Conservation (phyloP, 2,113 vertebrate species). For the Centropristis striata region DNA sequence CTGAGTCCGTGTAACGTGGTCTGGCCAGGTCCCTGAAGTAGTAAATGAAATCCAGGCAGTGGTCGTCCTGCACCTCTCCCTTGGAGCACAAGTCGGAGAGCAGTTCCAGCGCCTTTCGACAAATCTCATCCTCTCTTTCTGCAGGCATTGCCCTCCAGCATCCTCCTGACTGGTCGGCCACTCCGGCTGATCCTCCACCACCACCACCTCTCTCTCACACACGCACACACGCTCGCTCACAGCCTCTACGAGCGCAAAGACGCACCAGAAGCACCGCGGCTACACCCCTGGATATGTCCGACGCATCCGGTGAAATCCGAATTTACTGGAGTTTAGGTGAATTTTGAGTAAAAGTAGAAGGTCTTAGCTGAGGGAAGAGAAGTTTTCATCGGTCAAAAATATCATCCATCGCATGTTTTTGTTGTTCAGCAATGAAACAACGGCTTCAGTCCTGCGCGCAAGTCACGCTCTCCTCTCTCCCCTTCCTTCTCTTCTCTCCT, state of each 20-base stretch:
- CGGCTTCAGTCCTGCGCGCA: slow-evolving; percentile 15
- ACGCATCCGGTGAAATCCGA: slow-evolving; percentile 15
- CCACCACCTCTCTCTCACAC: slow-evolving; percentile 10
- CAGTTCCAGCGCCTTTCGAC: slow-evolving; percentile 96
- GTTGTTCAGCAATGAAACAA: background rate
- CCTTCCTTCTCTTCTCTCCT: background rate
- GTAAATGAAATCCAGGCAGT: slow-evolving; percentile 96
- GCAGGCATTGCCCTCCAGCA: slow-evolving; percentile 98
- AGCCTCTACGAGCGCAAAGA: slow-evolving; percentile 40
- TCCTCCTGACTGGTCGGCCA: slow-evolving; percentile 91
- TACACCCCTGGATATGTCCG: slow-evolving; percentile 51
- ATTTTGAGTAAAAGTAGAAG: background rate
- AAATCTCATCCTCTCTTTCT: slow-evolving; percentile 97
- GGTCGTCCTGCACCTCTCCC: slow-evolving; percentile 95
- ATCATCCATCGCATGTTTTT: background rate
- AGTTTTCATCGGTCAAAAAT: slow-evolving; percentile 34
- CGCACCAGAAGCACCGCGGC: slow-evolving; percentile 41
- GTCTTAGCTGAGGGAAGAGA: background rate
- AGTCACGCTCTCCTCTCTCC: background rate
- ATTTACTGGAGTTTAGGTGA: background rate
- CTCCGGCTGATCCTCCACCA: slow-evolving; percentile 78
- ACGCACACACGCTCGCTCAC: slow-evolving; percentile 4
- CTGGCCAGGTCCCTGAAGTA: slow-evolving; percentile 93
- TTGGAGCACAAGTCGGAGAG: slow-evolving; percentile 95
- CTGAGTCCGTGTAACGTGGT: slow-evolving; percentile 94